These are phyloP conservation scores for Eumaeus atala DNA, from an alignment of 1,140 invertebrate species.

Conservation along the genomic window DNA sequence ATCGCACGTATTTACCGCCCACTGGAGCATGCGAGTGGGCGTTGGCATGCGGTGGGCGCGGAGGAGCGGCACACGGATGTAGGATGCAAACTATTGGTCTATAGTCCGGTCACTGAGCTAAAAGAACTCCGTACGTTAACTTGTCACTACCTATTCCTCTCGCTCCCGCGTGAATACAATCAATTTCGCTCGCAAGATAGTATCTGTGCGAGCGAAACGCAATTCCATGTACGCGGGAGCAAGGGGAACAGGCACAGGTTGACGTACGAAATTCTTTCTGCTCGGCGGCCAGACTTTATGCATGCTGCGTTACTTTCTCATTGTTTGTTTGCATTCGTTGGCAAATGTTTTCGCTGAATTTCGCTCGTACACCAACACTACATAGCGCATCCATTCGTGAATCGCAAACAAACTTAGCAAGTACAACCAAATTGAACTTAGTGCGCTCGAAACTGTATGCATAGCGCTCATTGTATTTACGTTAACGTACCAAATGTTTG, in stretches of 20 bases:
- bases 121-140: too few relatives aligned
- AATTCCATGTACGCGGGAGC: too few relatives aligned
- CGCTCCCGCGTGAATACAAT: too few relatives aligned
- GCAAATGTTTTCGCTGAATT: conserved; percentile 62
- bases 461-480: too few relatives aligned
- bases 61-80: conserved; percentile 52
- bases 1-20: conserved; percentile 43
- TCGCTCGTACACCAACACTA: conserved; percentile 58
- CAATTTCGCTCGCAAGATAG: too few relatives aligned
- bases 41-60: conserved; percentile 46
- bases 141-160: too few relatives aligned
- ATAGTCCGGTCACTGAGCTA: conserved; percentile 18
- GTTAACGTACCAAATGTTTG: too few relatives aligned
- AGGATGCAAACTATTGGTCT: conserved; percentile 25
- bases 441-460: conserved; percentile 14
- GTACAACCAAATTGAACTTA: conserved; percentile 65
- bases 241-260: too few relatives aligned
- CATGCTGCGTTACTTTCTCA: conserved; percentile 48
- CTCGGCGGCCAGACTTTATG: conserved; percentile 12
- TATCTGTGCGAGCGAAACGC: too few relatives aligned
- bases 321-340: conserved; percentile 43
- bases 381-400: conserved; percentile 38
- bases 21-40: neutral
- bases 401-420: conserved; percentile 59
- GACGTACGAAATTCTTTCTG: too few relatives aligned